These are phyloP conservation scores for Menura novaehollandiae DNA, from an alignment of 2,113 vertebrate species.

Conservation along the genomic window DNA sequence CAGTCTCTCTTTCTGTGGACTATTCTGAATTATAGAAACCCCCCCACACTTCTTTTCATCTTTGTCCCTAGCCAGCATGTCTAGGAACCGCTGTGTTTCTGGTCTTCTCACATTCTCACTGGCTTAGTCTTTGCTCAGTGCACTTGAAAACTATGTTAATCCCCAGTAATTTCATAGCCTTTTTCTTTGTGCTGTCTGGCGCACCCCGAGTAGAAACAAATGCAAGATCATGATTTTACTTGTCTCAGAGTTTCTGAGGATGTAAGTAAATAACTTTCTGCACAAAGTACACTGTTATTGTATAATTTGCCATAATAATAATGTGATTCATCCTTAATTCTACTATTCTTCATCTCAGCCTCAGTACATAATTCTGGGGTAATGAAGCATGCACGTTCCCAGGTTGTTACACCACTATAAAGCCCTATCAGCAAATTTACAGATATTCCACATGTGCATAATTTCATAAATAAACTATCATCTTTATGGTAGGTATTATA, in stretches of 20 bases:
- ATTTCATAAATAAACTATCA: background rate
- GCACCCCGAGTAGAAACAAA: background rate
- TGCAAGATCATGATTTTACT: background rate
- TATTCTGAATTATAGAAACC: background rate
- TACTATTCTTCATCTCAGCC: background rate
- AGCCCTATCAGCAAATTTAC: background rate
- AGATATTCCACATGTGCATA: background rate
- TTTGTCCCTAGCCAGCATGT: background rate
- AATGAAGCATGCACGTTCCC: background rate
- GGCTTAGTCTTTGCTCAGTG: background rate
- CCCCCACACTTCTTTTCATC: background rate
- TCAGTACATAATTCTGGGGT: background rate
- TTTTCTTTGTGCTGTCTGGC: background rate
- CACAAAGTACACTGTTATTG: background rate
- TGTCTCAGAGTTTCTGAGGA: background rate
- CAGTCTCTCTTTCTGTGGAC: background rate
- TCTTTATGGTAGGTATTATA: background rate
- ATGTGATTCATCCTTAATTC: conserved; percentile 6
- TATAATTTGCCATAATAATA: background rate
- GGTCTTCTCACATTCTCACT: background rate
- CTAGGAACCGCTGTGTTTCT: background rate
- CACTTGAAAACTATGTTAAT: background rate
- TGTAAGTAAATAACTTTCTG: background rate
- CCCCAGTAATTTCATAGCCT: background rate
- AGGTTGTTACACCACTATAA: background rate